Percentiles rank a stretch among this genome's conserved stretches.
These are phyloP conservation scores for Thaumetopoea pityocampa DNA, from an alignment of 1,140 invertebrate genomes.

Conservation along the genomic window DNA sequence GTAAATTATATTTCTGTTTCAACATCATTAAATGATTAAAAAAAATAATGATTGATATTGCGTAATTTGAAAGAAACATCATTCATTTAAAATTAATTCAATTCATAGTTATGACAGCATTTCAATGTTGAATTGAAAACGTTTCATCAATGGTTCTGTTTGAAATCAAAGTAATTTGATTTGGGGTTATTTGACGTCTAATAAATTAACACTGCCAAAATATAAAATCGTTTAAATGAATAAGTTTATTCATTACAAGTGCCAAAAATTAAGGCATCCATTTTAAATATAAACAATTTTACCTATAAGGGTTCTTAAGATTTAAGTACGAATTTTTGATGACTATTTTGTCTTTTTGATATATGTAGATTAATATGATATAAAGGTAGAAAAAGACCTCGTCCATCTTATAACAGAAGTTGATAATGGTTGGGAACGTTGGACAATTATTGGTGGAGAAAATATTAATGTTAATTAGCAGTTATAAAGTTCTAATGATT, in stretches of 20 bases:
- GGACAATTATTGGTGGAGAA: no score
- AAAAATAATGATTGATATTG: slow-evolving; percentile 10
- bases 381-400: slow-evolving; percentile 17
- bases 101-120: no score
- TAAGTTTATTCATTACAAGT: slow-evolving; percentile 27
- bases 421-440: no score
- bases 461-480: slow-evolving; percentile 27
- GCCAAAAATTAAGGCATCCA: slow-evolving; percentile 27
- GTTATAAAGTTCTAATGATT: slow-evolving; percentile 44
- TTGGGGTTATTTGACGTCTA: slow-evolving; percentile 55
- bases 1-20: slow-evolving; percentile 35
- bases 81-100: no score
- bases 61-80: no score
- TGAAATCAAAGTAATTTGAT: slow-evolving; percentile 26
- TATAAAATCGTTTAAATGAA: slow-evolving; percentile 41
- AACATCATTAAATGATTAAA: slow-evolving; percentile 43
- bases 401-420: slow-evolving; percentile 25
- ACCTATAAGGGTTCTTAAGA: slow-evolving; percentile 33
- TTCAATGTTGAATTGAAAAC: slow-evolving; percentile 7
- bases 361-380: slow-evolving; percentile 19
- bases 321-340: slow-evolving; percentile 69
- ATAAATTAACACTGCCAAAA: slow-evolving; percentile 68
- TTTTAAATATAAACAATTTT: slow-evolving; percentile 19
- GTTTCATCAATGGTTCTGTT: slow-evolving; percentile 20
- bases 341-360: slow-evolving; percentile 62